Percentiles rank a stretch among this genome's conserved stretches.
Conservation (phyloP, 2,888 invertebrate genomes). For the Desoria tigrina region DNA sequence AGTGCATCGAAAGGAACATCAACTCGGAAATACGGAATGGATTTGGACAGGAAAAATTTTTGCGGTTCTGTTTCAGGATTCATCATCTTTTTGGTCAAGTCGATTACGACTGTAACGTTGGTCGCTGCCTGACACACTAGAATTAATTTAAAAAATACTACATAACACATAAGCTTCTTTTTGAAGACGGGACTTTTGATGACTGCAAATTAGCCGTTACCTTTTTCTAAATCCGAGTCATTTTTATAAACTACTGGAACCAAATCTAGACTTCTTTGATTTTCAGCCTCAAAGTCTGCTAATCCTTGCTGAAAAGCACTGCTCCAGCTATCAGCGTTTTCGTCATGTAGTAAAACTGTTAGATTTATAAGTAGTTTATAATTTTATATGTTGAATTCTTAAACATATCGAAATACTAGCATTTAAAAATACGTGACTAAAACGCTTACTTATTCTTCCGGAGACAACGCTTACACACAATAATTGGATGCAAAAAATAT, state of each 20-base stretch:
- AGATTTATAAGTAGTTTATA: neutral
- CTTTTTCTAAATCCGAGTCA: constrained; percentile 47
- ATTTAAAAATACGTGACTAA: no score
- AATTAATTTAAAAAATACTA: constrained; percentile 4
- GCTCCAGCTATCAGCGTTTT: constrained; percentile 36
- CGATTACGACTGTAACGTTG: constrained; percentile 64
- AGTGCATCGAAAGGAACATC: constrained; percentile 48
- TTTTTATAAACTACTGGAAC: constrained; percentile 42
- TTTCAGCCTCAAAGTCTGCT: constrained; percentile 36
- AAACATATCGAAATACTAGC: no score
- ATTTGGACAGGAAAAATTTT: constrained; percentile 44
- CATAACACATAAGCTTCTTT: constrained; percentile 11
- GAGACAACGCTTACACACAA: constrained; percentile 8
- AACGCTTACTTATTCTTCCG: constrained; percentile 27
- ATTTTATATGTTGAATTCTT: no score
- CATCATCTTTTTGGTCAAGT: constrained; percentile 60
- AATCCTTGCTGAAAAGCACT: constrained; percentile 41
- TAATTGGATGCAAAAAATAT: neutral
- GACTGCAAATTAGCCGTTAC: constrained; percentile 21
- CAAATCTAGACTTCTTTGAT: constrained; percentile 39
- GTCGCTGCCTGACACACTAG: constrained; percentile 64
- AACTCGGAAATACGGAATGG: constrained; percentile 49
- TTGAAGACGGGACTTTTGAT: neutral
- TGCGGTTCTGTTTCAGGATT: constrained; percentile 45
- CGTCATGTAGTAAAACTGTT: constrained; percentile 44